Evolutionary conservation across 92 coral and sea anemone species (phyloP), one percentile per base, ranked within the genome.

Genomic region (Epizoanthus fatuus): DNA sequence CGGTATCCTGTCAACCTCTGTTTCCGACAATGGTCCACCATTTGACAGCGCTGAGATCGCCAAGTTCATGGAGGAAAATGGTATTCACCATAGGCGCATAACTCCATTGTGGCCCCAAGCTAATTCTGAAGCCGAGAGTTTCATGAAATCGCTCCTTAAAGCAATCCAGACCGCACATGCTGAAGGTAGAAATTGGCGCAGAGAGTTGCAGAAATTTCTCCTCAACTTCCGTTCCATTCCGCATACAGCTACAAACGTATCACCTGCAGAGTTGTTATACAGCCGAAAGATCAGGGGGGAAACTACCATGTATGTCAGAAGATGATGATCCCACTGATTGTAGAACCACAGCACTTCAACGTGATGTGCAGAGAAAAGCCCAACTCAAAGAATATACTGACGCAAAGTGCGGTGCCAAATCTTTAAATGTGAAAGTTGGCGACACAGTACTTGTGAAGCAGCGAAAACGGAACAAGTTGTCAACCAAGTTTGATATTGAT

Each of bases 21-120:
- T 54, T 8, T 83, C 91, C 2, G 91, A 83, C 83, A 88, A 88
- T 53, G 75, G 76, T 19, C 69, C 60, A 10, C 87, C 91, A 2
- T 86, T 51, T 13, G 72, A 81, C 22, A 63, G 69, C 35, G 54
- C 16, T 0, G 85, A 86, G 17, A 62, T 80, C 29, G 39, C 54
- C 0, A 76, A 53, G 52, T 86, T 71, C 79, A 68, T 81, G 29
- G 22, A 86, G 68, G 73, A 58, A 35, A 19, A 67, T 13, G 87
- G 87, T 4, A 80, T 86, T 6, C 49, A 25, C 44, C 90, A 79
- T 79, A 60, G 72, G 56, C 72, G 62, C 62, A 86, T 79, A 12
- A 87, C 91, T 44, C 91, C 88, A 63, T 45, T 55, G n/a, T 88
- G 88, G 91, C 88, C 88, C 13, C 70, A 84, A 69, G 81, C 81